phyloP scores from a whole-genome alignment of 2,113 vertebrate genomes.

The Helogale parvula region DNA sequence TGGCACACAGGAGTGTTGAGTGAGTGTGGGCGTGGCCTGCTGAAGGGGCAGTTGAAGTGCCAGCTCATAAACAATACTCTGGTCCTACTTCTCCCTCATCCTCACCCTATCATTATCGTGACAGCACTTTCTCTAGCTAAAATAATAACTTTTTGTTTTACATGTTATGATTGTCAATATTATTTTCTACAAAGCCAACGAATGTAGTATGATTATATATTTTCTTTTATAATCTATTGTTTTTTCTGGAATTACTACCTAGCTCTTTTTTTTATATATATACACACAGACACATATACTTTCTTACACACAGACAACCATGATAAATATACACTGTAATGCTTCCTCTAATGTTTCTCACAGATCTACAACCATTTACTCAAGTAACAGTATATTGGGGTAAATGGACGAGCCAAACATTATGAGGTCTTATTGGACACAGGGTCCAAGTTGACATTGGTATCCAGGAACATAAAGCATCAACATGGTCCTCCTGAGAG shows the following conservation, averaged over 20 bases:
- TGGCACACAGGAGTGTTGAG: not conserved
- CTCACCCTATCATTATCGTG: not conserved
- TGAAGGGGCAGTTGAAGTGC: not conserved
- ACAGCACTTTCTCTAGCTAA: not conserved
- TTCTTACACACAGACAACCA: not conserved
- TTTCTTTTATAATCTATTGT: not conserved
- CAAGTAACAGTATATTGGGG: not conserved
- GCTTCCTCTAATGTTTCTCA: not conserved
- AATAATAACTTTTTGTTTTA: conserved; percentile 21
- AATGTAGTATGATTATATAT: not conserved
- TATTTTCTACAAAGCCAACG: conserved; percentile 9
- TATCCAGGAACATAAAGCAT: not conserved
- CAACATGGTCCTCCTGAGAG: not conserved
- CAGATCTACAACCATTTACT: not conserved
- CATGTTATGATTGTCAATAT: not conserved
- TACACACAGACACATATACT: not conserved
- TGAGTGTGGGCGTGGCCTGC: not conserved
- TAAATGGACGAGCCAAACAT: not conserved
- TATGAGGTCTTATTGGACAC: not conserved
- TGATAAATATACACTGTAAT: not conserved
- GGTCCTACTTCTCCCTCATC: not conserved
- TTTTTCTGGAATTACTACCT: conserved; percentile 17
- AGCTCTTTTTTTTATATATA: not conserved
- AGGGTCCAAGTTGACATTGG: not conserved
- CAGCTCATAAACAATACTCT: not conserved